Evolutionary conservation across 2,888 invertebrate genomes (phyloP), one percentile per base, ranked within the genome.

Genomic region (Cephalotes varians): DNA sequence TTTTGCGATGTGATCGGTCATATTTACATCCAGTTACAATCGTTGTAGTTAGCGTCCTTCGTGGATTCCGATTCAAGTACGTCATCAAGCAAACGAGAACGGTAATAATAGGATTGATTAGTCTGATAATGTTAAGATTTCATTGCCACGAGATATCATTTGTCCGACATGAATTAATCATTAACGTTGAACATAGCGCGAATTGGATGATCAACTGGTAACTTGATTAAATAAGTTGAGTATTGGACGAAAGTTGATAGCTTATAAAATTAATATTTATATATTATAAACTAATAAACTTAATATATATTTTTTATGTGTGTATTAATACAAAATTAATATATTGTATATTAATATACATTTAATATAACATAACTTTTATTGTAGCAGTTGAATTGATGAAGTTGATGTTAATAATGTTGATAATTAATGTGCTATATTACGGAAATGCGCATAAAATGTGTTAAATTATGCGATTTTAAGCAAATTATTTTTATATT

Each of bases 41-140:
- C 49, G 49, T 10, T 37, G 51, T 49, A 62, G 34, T 49, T 73
- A 74, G 6, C 37, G 64, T 64, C 62, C 74, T 49, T 62, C 51
- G n/a, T 7, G 40, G 25, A 62, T 76, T 76, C 74, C 74, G 28
- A 76, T 64, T 76, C 74, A 64, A 76, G 51, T 76, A 37, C 64
- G 37, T 76, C 74, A 76, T 76, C 74, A 64, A 51, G 74, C 64
- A 64, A 76, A 62, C 37, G 74, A 64, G 49, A 64, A 76, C n/a
- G 15, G 51, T 76, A 76, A 76, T 76, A 76, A 74, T 74, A 49
- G 74, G 49, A 37, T 21, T 64, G 74, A 64, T 76, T 76, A 76
- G 37, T 76, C 64, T 51, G 51, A 64, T 28, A 76, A 74, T 25
- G 74, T 64, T 76, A 76, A 76, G 51, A 76, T 64, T 76, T 76